Evolutionary conservation across 2,797 vertebrate genomes (phyloP), one percentile per base, ranked within the genome.

Genomic region (Danio kyathit): DNA sequence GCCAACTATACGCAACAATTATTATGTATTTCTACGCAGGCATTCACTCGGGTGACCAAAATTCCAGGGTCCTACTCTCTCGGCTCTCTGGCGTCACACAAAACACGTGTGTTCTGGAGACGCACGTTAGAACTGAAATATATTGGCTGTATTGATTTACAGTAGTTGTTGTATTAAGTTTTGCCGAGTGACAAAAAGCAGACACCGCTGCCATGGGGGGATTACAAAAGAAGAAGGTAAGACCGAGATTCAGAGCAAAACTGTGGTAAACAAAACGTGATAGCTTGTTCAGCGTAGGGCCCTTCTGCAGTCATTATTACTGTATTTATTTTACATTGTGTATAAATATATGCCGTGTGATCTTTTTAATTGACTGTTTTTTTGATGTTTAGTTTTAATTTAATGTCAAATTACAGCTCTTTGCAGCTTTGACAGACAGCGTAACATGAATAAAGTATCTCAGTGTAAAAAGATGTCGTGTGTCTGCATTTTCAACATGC

Each of bases 171-270:
- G 21, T 59, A 71, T 71, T 19, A 16, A 29, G 44, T 51, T 79
- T 82, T 60, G 51, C 64, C 56, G 12, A 1, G 44, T 43, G 44
- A 14, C 7, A 29, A 59, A 12, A 17, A 1, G 1, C 3, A 13
- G 10, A 46, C 5, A 7, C 61, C 12, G 19, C 16, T 16, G 56
- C 86, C 82, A 95, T 95, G 94, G 94, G 94, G 19, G 94, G 94
- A 7, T 65, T 92, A 86, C 94, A 93, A 63, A 95, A 95, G 90
- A 95, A 94, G 86, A 95, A 95, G 93, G 94, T 95, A 64, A 52
- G 77, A n/a, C 3, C 0, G 7, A 12, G 43, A 38, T 49, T 48
- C 48, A 21, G 83, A 84, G 66, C 29, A 44, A 43, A 64, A n/a
- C 64, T 43, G 7, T 71, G 0, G 0, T 67, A 72, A 72, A 72